Evolutionary conservation across 92 coral and sea anemone species (phyloP), one percentile per base, ranked within the genome.

Genomic region (Pocillopora grandis): DNA sequence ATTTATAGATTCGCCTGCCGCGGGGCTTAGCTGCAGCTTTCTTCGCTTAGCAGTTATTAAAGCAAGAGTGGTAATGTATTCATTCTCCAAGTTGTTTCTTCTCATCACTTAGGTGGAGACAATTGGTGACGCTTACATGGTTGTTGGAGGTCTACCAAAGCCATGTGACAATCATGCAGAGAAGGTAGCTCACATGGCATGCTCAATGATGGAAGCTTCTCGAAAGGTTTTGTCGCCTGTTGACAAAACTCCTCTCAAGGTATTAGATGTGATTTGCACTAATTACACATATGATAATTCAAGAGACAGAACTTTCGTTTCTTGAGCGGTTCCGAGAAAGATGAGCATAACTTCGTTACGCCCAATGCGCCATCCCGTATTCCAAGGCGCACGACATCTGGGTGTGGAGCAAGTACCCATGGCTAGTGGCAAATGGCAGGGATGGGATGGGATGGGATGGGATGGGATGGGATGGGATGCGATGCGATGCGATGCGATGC

Each of bases 81-180:
- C 37, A 55, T 78, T 23, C 52, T 16, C 13, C 16, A 58, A 17
- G 14, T 17, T 23, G 0, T 12, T 21, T 23, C 37, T 33, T 13
- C 35, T 33, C 19, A 16, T 49, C 11, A 19, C 77, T 12, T 59
- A 97, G 99, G 99, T 97, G 23, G 99, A 97, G 90, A 97, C 99
- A 19, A 94, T 97, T 62, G 99, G 99, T 7, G 99, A 97, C 87
- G 99, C 99, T 55, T 97, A 97, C 84, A 97, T 97, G 99, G 99
- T 97, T 21, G 99, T 97, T 6, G 99, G 99, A 2, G 99, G 99
- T 7, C 91, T 97, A 10, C 99, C 99, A 0, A 96, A 90, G 77
- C 99, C 99, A 5, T 97, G 99, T 84, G 98, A 92, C 58, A 92
- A 97, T 86, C 99, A 97, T 70, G 99, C 99, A 12, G 94, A 94